Evolutionary conservation across 2,113 vertebrate genomes (phyloP), one percentile per base, ranked within the genome.

Genomic region (Triplophysa rosa): DNA sequence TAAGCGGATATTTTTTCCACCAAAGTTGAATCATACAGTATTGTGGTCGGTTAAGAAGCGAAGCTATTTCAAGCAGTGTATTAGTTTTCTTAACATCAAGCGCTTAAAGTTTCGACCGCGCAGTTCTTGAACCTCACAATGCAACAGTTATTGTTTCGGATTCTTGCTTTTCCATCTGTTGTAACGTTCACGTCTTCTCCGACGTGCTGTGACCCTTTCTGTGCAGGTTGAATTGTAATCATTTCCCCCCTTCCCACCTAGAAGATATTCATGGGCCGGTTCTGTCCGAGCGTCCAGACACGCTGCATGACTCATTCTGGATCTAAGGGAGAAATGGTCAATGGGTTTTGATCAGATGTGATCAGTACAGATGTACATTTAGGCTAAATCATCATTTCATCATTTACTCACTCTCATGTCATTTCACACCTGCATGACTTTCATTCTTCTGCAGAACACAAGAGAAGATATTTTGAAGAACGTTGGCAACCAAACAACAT

Each of bases 1-100:
- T 78, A 82, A 42, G 24, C 26, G 40, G 29, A 72, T 70, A 21
- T 61, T 78, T 77, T 78, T 78, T 24, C 47, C 26, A 59, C 17
- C 47, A 63, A 74, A 17, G 24, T 67, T 69, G 10, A n/a, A 21
- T 66, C 40, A 33, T 64, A 59, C 54, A 19, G 66, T 6, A 29
- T 82, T 77, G 29, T 56, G 33, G 59, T 65, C 19, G 26, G 33
- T 64, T 71, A 45, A 65, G 74, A 65, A 42, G 61, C 21, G 58
- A 26, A 77, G 29, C 49, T 58, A 78, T 78, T 78, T 77, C 14
- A 7, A 71, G 52, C 16, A n/a, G 52, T 47, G 2, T 19, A 17
- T 78, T 65, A 8, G 16, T 67, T 65, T 65, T 24, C 4, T 45
- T 23, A 73, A 73, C 58, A 62, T 23, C 49, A 58, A 10, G 54